Base-by-base conservation (phyloP, 2,888 invertebrate genomes). In the Hemaris fuciformis region DNA sequence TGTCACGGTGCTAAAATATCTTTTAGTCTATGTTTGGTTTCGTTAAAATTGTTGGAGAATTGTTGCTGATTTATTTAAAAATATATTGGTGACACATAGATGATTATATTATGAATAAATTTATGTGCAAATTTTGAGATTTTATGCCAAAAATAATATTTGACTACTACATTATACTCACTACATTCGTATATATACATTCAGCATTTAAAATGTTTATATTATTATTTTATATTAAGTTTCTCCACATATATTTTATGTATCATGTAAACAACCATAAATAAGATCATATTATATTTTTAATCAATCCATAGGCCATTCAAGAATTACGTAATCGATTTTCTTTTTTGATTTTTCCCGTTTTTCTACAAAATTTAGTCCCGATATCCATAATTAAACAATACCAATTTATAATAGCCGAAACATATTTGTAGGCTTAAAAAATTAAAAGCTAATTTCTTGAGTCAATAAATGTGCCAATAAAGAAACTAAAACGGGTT, bases 1-100 rank as follows among this genome's bases (percentile, higher is more conserved):
- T 46, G 48, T 53, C 31, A 53, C 53, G 53, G 53, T 53, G 31
- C 53, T 31, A 53, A 53, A 31, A 61, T 15, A 34, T n/a, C 15
- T 31, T 53, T 53, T 53, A 27, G 48, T 18, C 3, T 3, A n/a
- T 8, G 27, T 53, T 53, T 31, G 53, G 31, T 18, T n/a, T 18
- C 8, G 27, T 53, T 31, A 31, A 4, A 42, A 20, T 15, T 53
- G 15, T 15, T 48, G 48, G 48, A 48, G 27, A 20, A 20, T n/a
- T 43, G 43, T 43, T 43, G n/a, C 23, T 23, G 48, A 7, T 15
- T 25, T 25, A 22, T 1, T 15, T 25, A 5, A 6, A 15, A 48
- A 25, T 2, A 48, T 48, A 15, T 48, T 15, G 15, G 25, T 48
- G 25, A 25, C 13, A 48, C 23, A 4, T 31, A 48, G n/a, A 53